Conservation (phyloP, 1,140 invertebrate genomes). For the Harlomillsia oculata region DNA sequence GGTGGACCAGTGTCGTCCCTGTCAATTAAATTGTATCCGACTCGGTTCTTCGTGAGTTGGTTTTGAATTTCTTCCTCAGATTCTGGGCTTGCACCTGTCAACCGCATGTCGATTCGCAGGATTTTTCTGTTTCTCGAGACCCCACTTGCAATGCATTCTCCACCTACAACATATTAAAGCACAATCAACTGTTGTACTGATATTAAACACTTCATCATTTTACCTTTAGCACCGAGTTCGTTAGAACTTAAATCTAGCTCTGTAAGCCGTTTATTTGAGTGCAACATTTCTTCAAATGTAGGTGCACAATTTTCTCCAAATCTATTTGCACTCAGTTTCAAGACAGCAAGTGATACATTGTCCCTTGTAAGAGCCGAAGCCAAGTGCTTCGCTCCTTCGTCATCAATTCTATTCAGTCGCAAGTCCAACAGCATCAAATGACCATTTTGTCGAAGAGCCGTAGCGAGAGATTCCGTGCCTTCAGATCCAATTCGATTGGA, state of each 20-base stretch:
- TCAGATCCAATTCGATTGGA: slow-evolving; percentile 21
- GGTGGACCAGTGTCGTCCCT: slow-evolving; percentile 16
- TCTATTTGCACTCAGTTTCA: slow-evolving; percentile 17
- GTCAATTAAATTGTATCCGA: slow-evolving; percentile 1
- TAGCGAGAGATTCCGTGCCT: slow-evolving; percentile 31
- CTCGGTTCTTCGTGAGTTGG: slow-evolving; percentile 12
- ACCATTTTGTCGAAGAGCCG: slow-evolving; percentile 19
- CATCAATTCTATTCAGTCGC: slow-evolving; percentile 21
- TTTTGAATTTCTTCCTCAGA: slow-evolving; percentile 10
- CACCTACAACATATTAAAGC: slow-evolving; percentile 6
- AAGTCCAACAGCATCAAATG: slow-evolving; percentile 11
- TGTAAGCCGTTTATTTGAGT: slow-evolving; percentile 11
- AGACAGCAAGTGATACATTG: slow-evolving; percentile 3
- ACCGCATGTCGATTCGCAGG: slow-evolving; percentile 1
- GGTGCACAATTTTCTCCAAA: background rate
- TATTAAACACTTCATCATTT: slow-evolving; percentile 1
- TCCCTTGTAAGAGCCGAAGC: slow-evolving; percentile 14
- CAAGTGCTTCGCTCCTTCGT: slow-evolving; percentile 17
- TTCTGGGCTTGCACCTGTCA: background rate
- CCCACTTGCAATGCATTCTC: slow-evolving; percentile 8
- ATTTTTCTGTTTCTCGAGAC: slow-evolving; percentile 15
- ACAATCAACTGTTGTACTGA: background rate
- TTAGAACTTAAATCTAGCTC: slow-evolving; percentile 26
- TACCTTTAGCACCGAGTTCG: slow-evolving; percentile 12
- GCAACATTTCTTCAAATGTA: slow-evolving; percentile 24